Conservation (phyloP, 2,888 invertebrate genomes). For the Dendrolimus houi region DNA sequence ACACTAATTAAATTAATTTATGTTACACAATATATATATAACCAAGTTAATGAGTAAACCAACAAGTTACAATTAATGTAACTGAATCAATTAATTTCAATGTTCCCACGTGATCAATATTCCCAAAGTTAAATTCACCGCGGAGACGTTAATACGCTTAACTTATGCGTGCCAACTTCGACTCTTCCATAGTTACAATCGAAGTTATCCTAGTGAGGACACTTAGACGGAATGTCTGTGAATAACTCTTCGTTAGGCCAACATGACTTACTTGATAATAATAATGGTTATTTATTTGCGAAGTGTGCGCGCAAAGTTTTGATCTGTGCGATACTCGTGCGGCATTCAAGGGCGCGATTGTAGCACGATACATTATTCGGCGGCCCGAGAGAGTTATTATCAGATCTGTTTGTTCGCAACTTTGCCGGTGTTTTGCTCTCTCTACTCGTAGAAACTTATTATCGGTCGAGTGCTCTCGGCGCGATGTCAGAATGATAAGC, state of each 20-base stretch:
- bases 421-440: constrained; percentile 33
- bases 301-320: constrained; percentile 26
- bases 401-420: constrained; percentile 49
- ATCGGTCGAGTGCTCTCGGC: constrained; percentile 22
- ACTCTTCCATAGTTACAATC: constrained; percentile 47
- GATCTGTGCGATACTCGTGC: constrained; percentile 29
- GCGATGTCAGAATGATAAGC: constrained; percentile 25
- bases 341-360: constrained; percentile 31
- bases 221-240: constrained; percentile 32
- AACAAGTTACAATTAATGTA: constrained; percentile 9
- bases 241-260: constrained; percentile 34
- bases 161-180: constrained; percentile 56
- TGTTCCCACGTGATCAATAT: constrained; percentile 46
- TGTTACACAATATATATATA: not conserved
- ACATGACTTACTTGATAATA: constrained; percentile 35
- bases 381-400: constrained; percentile 51
- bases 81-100: constrained; percentile 47
- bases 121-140: constrained; percentile 42
- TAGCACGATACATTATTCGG: constrained; percentile 43
- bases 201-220: constrained; percentile 45
- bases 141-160: constrained; percentile 57
- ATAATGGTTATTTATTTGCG: constrained; percentile 50
- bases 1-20: constrained; percentile 1
- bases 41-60: not conserved
- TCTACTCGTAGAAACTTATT: constrained; percentile 40